Evolutionary conservation across 1,140 invertebrate genomes (phyloP).

Genomic region (Brachionus manjavacas): DNA sequence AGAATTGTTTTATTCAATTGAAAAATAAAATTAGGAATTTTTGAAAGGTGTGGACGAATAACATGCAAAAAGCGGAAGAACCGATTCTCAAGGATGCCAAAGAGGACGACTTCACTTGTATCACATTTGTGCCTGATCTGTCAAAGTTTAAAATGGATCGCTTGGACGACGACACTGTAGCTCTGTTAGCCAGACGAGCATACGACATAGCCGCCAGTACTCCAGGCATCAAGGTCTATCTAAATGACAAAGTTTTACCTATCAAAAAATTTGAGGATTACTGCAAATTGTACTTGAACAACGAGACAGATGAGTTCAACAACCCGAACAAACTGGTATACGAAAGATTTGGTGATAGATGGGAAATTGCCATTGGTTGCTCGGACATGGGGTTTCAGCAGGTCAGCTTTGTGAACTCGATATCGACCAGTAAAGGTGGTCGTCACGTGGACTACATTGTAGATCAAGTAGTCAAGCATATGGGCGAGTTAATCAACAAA

Average conservation of each 20-base stretch:
- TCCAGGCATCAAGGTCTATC: conserved; percentile 81
- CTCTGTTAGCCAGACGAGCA: conserved; percentile 83
- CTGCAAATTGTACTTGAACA: conserved; percentile 82
- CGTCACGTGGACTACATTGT: conserved; percentile 91
- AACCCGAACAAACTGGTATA: conserved; percentile 80
- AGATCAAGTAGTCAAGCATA: conserved; percentile 77
- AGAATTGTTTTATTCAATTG: background rate
- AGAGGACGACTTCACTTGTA: conserved; percentile 84
- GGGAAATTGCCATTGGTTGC: conserved; percentile 88
- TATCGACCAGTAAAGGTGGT: conserved; percentile 98
- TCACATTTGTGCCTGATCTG: conserved; percentile 92
- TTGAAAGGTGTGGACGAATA: conserved; percentile 73
- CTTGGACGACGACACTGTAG: conserved; percentile 86
- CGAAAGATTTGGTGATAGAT: conserved; percentile 76
- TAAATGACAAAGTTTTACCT: conserved; percentile 82
- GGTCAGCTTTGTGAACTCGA: conserved; percentile 98
- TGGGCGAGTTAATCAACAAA: conserved; percentile 80
- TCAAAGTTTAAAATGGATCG: conserved; percentile 90
- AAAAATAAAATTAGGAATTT: background rate
- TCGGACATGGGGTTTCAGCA: conserved; percentile 90
- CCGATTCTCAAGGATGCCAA: conserved; percentile 68
- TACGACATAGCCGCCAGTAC: conserved; percentile 89
- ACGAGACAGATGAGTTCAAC: conserved; percentile 65
- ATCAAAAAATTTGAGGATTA: conserved; percentile 95
- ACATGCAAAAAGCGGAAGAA: conserved; percentile 87